Conservation (phyloP, 2,797 vertebrate species). For the Gambelia wislizenii region DNA sequence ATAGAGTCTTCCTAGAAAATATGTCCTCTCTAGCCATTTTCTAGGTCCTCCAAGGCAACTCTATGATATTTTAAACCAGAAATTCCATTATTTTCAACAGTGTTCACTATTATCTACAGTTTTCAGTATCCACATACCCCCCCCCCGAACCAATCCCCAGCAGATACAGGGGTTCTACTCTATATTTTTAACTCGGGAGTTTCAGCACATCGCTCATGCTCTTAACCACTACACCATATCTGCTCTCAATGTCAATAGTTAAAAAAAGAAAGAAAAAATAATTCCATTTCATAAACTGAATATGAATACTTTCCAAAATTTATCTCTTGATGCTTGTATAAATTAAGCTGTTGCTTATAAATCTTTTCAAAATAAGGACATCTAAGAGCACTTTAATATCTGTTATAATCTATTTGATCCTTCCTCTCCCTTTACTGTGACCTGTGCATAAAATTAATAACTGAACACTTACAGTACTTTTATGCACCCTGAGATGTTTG, state of each 20-base stretch:
- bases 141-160: no score
- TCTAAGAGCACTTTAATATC: slow-evolving; percentile 18
- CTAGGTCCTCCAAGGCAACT: no score
- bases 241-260: not conserved
- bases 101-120: no score
- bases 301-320: not conserved
- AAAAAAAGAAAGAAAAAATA: no score
- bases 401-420: slow-evolving; percentile 26
- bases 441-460: slow-evolving; percentile 19
- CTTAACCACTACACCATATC: not conserved
- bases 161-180: no score
- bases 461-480: slow-evolving; percentile 36
- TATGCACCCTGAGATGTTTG: slow-evolving; percentile 15
- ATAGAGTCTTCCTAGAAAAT: no score
- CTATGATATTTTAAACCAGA: no score
- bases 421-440: slow-evolving; percentile 10
- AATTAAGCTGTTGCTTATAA: slow-evolving; percentile 11
- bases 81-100: no score
- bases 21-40: no score
- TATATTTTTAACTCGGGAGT: not conserved
- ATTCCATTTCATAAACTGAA: not conserved
- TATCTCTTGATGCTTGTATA: not conserved
- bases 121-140: no score
- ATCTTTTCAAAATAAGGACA: slow-evolving; percentile 16
- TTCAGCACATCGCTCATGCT: not conserved